Evolutionary conservation across 2,113 vertebrate genomes (phyloP).

Genomic region (Chamaea fasciata): DNA sequence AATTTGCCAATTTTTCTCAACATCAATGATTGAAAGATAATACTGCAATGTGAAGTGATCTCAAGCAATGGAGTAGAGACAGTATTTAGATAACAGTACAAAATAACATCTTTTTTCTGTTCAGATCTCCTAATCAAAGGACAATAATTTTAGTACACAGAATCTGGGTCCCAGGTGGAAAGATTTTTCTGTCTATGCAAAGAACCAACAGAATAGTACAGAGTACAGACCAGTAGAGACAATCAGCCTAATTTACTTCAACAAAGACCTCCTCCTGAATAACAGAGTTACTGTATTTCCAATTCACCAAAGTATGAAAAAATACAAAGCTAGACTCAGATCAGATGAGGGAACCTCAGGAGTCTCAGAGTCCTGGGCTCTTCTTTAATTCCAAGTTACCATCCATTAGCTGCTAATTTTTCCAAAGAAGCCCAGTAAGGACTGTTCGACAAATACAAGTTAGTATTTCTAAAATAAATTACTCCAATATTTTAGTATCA

Average conservation of each 20-base stretch:
- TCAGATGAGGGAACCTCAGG: neutral
- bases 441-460: neutral
- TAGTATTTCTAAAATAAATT: neutral
- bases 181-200: neutral
- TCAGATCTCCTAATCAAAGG: neutral
- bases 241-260: neutral
- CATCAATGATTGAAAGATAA: neutral
- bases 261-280: neutral
- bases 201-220: neutral
- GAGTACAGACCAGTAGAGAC: neutral
- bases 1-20: neutral
- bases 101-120: neutral
- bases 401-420: neutral
- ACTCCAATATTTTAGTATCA: neutral
- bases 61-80: neutral
- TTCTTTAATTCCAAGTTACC: neutral
- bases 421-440: neutral
- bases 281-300: neutral
- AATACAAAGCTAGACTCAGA: neutral
- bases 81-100: neutral
- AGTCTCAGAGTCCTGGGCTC: neutral
- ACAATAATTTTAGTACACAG: neutral
- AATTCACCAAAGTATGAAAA: neutral
- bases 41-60: neutral
- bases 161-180: neutral